These are phyloP conservation scores for Phortica okadai DNA, from an alignment of 2,888 invertebrate species.

Conservation along the genomic window DNA sequence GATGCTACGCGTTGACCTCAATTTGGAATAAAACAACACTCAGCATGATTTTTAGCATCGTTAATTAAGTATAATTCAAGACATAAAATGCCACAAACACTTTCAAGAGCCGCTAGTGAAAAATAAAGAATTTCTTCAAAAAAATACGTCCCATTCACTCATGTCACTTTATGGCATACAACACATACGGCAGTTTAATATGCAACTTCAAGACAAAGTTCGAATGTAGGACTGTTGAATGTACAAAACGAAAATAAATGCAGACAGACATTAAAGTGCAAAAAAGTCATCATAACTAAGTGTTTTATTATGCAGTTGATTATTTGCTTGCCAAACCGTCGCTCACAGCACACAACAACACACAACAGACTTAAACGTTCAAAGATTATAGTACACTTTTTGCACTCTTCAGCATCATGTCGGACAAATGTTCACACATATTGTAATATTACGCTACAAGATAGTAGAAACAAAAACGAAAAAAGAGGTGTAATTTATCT, in stretches of 20 bases:
- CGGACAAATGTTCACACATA: conserved; percentile 18
- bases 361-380: background rate
- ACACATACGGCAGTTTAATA: too few relatives aligned
- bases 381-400: background rate
- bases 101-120: too few relatives aligned
- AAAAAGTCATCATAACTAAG: conserved; percentile 20
- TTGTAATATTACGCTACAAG: background rate
- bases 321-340: background rate
- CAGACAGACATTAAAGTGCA: background rate
- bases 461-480: background rate
- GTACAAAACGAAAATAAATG: too few relatives aligned
- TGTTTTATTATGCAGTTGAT: conserved; percentile 9
- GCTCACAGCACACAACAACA: background rate
- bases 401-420: background rate
- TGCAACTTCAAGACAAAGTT: too few relatives aligned
- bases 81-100: too few relatives aligned
- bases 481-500: conserved; percentile 35
- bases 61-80: too few relatives aligned
- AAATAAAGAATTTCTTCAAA: too few relatives aligned
- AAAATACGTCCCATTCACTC: too few relatives aligned
- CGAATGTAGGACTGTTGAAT: too few relatives aligned
- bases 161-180: too few relatives aligned
- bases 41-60: too few relatives aligned
- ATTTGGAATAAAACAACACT: too few relatives aligned
- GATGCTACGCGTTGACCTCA: background rate